Evolutionary conservation across 2,797 vertebrate species (phyloP).

Genomic region (Macropus fuliginosus): DNA sequence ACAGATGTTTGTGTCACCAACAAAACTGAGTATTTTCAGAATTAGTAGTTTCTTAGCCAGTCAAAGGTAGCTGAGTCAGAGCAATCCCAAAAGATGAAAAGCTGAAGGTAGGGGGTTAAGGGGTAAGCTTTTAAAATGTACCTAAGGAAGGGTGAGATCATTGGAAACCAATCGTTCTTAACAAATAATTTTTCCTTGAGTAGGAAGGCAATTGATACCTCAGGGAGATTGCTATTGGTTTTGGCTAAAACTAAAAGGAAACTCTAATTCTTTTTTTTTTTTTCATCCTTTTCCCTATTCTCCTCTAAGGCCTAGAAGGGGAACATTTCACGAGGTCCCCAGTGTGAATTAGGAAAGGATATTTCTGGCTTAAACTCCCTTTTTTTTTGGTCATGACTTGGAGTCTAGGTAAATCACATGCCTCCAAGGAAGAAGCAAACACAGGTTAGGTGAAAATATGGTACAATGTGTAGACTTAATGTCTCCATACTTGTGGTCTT

Average conservation of each 20-base stretch:
- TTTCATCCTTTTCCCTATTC: background rate
- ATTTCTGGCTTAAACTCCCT: background rate
- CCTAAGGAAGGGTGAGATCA: background rate
- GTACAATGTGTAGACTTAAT: background rate
- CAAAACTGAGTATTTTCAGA: constrained; percentile 29
- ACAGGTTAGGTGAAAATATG: background rate
- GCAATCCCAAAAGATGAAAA: background rate
- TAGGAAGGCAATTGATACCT: background rate
- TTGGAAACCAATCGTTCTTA: background rate
- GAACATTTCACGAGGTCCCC: constrained; percentile 16
- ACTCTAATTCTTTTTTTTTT: background rate
- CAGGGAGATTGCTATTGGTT: constrained; percentile 21
- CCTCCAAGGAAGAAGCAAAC: background rate
- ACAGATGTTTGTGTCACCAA: constrained; percentile 32
- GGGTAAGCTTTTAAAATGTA: background rate
- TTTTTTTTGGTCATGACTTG: background rate
- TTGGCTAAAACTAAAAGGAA: constrained; percentile 41
- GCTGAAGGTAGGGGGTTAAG: background rate
- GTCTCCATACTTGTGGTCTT: background rate
- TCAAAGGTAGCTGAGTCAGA: background rate
- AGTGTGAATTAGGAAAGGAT: constrained; percentile 10
- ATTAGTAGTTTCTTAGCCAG: constrained; percentile 9
- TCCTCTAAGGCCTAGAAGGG: background rate
- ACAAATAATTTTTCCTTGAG: background rate
- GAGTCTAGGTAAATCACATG: background rate